Percentiles rank a stretch among this genome's conserved stretches.
phyloP scores from a whole-genome alignment of 1,140 invertebrate genomes.

The Drosophila pruinosa region DNA sequence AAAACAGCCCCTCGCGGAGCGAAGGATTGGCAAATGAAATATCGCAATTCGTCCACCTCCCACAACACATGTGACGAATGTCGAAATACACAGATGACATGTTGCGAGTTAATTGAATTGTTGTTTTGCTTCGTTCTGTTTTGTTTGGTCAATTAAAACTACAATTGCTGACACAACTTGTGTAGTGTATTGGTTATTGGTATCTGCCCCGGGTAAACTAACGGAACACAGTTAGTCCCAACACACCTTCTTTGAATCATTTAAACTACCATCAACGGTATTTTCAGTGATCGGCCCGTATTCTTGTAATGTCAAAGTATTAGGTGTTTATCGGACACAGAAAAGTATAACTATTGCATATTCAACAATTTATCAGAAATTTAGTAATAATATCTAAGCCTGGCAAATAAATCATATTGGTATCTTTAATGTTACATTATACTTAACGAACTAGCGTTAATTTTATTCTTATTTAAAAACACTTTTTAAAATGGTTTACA shows the following conservation, averaged over 20 bases:
- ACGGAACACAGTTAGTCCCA: not conserved
- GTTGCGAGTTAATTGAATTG: slow-evolving; percentile 68
- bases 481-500: no score
- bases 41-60: slow-evolving; percentile 21
- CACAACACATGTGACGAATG: slow-evolving; percentile 8
- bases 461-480: no score
- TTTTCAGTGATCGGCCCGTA: no score
- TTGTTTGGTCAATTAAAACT: slow-evolving; percentile 11
- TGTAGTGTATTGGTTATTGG: slow-evolving; percentile 62
- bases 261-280: not conserved
- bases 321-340: no score
- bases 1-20: not conserved
- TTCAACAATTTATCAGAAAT: no score
- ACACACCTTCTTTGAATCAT: not conserved
- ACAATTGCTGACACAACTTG: slow-evolving; percentile 23
- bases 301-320: no score
- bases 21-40: slow-evolving; percentile 39
- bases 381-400: no score
- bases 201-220: slow-evolving; percentile 34
- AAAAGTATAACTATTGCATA: no score
- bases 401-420: no score
- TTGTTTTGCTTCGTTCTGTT: slow-evolving; percentile 42
- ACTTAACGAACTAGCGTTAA: no score
- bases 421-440: no score
- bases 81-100: slow-evolving; percentile 24